These are phyloP conservation scores for Australoheros scitulus DNA, from an alignment of 2,113 vertebrate species.

Conservation along the genomic window DNA sequence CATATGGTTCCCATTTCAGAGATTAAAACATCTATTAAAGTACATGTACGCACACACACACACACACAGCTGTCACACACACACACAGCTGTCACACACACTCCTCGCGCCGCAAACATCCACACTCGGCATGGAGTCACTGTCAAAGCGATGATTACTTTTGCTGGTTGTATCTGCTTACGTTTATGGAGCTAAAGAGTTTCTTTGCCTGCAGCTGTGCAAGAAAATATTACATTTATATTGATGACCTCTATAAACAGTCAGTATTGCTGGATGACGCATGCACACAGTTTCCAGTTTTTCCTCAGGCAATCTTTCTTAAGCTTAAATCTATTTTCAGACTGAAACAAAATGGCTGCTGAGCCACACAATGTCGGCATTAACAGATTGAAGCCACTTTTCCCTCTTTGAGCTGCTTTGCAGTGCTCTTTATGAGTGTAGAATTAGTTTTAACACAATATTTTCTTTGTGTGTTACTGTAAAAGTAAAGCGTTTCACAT, in stretches of 20 bases:
- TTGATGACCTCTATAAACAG: conserved; percentile 42
- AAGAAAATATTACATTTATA: conserved; percentile 27
- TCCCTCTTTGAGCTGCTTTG: neutral
- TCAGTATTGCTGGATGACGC: conserved; percentile 17
- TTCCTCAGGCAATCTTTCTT: neutral
- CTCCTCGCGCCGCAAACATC: conserved; percentile 13
- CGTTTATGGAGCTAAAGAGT: conserved; percentile 11
- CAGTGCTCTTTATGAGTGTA: neutral
- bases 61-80: no score
- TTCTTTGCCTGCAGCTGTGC: conserved; percentile 28
- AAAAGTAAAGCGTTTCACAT: neutral
- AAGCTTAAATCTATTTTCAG: conserved; percentile 38
- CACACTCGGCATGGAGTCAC: neutral
- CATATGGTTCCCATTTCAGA: neutral
- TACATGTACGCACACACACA: neutral
- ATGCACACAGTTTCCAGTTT: neutral
- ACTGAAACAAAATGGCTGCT: neutral
- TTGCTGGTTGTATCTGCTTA: conserved; percentile 2
- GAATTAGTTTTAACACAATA: neutral
- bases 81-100: neutral
- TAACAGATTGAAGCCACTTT: neutral
- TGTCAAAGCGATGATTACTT: conserved; percentile 44
- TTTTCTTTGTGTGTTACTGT: neutral
- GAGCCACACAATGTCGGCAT: neutral
- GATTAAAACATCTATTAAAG: conserved; percentile 55